Evolutionary conservation across 2,113 vertebrate genomes (phyloP), one percentile per base, ranked within the genome.

Genomic region (Dendrocopos noguchii): DNA sequence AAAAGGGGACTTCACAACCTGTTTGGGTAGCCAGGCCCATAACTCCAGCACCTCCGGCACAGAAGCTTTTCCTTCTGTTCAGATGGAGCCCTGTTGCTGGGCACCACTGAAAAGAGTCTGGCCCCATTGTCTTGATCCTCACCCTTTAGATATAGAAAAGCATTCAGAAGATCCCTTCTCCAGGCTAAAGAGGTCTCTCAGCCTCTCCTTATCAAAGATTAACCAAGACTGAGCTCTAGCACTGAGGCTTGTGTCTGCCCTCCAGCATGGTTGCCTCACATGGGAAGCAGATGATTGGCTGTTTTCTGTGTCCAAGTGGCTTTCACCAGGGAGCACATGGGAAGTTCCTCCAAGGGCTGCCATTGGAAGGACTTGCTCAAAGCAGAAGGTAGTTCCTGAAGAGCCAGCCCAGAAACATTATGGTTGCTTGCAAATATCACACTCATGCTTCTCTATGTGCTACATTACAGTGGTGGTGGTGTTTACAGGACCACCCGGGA

Each of bases 401-500:
- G 24, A 87, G 15, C n/a, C 1, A 2, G 19, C 53, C 57, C 27
- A 47, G 61, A 53, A 86, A 28, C 7, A 3, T 50, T 16, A 5
- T 31, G 46, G 34, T 78, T 84, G 39, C 78, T 80, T 72, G 47
- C 64, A 66, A 68, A 72, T 31, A 27, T n/a, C 0, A 0, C 4
- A 0, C 22, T 73, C 56, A 2, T 0, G 1, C 24, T 39, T 90
- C 73, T 89, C 65, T 91, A 11, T 68, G 29, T 44, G 42, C 65
- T 81, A 44, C 39, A 13, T 87, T 86, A 15, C 5, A 19, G 9
- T 42, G 42, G 16, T 25, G 27, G 0, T 84, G 76, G 52, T 92
- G 93, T 94, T 92, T 91, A 94, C 71, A 57, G 33, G 82, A 52
- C 89, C 85, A 91, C 89, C 87, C 95, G 90, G 71, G 88, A 73